Evolutionary conservation across 2,797 vertebrate species (phyloP).

Genomic region (Tamandua tetradactyla): DNA sequence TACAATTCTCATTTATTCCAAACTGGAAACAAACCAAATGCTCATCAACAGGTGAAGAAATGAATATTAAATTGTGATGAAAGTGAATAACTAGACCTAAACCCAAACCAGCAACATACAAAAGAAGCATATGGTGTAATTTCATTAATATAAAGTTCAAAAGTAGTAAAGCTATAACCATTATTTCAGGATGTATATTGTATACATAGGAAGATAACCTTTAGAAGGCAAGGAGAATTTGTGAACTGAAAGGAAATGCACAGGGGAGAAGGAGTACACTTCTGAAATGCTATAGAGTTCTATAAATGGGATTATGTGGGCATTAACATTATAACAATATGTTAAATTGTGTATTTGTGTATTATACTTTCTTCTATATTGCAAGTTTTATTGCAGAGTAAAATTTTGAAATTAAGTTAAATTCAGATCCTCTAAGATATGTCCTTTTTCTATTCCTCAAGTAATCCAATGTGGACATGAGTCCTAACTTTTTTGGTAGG

Average conservation of each 20-base stretch:
- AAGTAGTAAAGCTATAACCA: neutral
- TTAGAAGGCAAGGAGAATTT: neutral
- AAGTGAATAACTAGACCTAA: neutral
- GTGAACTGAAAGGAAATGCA: neutral
- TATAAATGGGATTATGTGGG: neutral
- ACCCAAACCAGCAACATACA: neutral
- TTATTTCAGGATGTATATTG: neutral
- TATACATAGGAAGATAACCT: neutral
- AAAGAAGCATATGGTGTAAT: neutral
- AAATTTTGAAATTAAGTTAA: slow-evolving; percentile 3
- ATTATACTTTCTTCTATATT: neutral
- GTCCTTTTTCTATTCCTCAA: neutral
- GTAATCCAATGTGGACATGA: neutral
- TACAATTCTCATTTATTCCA: neutral
- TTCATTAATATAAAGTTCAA: slow-evolving; percentile 12
- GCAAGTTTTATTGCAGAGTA: neutral
- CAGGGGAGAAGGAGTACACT: neutral
- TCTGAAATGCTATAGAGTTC: neutral
- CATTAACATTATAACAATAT: neutral
- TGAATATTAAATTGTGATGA: neutral
- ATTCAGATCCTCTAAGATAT: neutral
- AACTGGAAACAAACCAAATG: neutral
- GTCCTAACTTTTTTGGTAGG: slow-evolving; percentile 3
- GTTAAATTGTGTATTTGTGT: neutral
- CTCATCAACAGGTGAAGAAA: neutral